Evolutionary conservation across 2,797 vertebrate genomes (phyloP).

Genomic region (Antrozous pallidus): DNA sequence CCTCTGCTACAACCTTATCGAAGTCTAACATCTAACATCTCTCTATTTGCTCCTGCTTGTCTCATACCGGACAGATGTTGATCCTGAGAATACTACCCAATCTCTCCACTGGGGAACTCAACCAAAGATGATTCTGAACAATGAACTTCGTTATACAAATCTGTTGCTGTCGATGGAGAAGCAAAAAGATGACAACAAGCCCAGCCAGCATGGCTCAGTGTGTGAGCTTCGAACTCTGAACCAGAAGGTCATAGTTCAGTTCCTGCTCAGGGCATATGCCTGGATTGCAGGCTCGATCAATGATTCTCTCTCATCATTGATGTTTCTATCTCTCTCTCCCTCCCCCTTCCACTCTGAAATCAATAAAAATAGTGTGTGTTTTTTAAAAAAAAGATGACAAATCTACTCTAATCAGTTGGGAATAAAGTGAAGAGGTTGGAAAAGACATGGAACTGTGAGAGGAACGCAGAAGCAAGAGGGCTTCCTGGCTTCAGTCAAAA

Average conservation of each 20-base stretch:
- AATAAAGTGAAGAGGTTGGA: not conserved
- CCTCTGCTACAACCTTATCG: accelerated
- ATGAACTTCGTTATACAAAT: accelerated
- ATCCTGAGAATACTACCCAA: not conserved
- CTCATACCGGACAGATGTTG: accelerated
- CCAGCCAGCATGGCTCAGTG: too few species aligned
- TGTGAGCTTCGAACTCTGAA: too few species aligned
- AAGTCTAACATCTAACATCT: too few species aligned
- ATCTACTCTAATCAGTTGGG: not conserved
- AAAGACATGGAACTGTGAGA: accelerated
- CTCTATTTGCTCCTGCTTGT: accelerated
- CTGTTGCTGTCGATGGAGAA: not conserved
- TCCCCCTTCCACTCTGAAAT: too few species aligned
- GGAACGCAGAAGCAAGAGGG: not conserved
- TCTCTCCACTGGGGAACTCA: not conserved
- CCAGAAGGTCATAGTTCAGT: too few species aligned
- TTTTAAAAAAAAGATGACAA: not conserved
- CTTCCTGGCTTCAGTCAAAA: not conserved
- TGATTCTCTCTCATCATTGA: too few species aligned
- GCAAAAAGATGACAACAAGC: not conserved
- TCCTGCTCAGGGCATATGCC: too few species aligned
- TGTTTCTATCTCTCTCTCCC: too few species aligned
- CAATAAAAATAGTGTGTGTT: too few species aligned
- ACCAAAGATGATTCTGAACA: not conserved
- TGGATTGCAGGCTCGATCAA: too few species aligned